Percentiles rank a stretch among this genome's conserved stretches.
Conservation (phyloP, 2,797 vertebrate species). For the Lophotriccus pileatus region DNA sequence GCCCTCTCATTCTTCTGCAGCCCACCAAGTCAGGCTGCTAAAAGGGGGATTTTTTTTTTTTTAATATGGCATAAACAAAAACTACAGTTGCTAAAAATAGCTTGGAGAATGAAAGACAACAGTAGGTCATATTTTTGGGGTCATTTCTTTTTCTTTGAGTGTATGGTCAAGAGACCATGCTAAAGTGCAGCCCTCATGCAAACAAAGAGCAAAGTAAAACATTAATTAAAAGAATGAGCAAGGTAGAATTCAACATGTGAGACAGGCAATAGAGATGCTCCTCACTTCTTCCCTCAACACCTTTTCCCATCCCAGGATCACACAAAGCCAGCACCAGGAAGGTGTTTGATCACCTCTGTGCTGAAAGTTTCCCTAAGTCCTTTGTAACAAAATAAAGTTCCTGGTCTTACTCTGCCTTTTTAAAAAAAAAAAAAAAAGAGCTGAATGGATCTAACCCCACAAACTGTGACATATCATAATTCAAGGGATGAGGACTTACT, state of each 20-base stretch:
- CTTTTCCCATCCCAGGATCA: not conserved
- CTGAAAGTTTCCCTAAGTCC: not conserved
- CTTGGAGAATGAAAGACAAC: not conserved
- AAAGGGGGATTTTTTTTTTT: not conserved
- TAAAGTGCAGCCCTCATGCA: not conserved
- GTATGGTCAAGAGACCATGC: not conserved
- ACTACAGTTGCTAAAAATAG: not conserved
- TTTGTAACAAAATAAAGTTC: not conserved
- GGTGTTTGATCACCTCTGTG: too few relatives aligned
- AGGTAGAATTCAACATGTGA: not conserved
- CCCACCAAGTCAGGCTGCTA: not conserved
- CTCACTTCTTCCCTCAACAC: not conserved
- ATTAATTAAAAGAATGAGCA: not conserved
- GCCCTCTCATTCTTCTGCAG: not conserved
- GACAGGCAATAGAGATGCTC: not conserved
- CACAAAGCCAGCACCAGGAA: not conserved
- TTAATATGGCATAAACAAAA: not conserved
- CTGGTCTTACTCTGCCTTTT: not conserved
- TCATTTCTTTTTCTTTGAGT: not conserved
- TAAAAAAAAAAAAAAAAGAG: not conserved
- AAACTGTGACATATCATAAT: not conserved
- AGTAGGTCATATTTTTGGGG: not conserved
- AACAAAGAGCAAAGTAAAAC: not conserved
- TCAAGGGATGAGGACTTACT: not conserved
- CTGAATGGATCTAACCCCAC: not conserved